Conservation (phyloP, 2,113 vertebrate genomes). For the Burhinus oedicnemus region DNA sequence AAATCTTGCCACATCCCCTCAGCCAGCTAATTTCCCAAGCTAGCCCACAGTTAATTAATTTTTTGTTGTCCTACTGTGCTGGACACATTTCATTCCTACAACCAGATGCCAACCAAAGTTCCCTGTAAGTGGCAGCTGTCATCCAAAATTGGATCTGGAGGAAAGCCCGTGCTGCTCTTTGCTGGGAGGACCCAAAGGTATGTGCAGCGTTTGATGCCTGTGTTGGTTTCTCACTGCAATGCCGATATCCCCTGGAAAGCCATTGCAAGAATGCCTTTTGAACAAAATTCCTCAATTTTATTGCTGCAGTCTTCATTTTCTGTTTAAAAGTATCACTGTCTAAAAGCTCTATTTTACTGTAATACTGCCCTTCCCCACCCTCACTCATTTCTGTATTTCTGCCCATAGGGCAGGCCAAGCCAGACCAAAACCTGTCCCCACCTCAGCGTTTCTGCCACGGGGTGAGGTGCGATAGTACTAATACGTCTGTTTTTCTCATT, state of each 20-base stretch:
- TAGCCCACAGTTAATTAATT: constrained; percentile 13
- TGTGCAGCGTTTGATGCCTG: accelerated
- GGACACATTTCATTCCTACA: background rate
- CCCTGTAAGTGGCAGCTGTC: constrained; percentile 8
- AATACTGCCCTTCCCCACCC: background rate
- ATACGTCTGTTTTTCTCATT: background rate
- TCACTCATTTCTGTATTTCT: background rate
- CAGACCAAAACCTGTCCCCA: background rate
- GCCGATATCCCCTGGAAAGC: background rate
- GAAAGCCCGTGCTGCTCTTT: background rate
- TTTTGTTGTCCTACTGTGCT: constrained; percentile 36
- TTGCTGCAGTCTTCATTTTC: background rate
- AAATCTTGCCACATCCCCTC: background rate
- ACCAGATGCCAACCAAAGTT: background rate
- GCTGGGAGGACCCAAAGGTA: background rate
- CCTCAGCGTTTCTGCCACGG: background rate
- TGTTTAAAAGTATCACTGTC: background rate
- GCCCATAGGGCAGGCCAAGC: background rate
- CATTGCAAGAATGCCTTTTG: background rate
- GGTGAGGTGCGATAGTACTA: background rate
- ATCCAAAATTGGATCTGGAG: background rate
- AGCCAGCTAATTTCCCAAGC: background rate
- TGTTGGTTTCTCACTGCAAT: background rate
- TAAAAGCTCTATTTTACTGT: background rate
- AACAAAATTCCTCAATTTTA: background rate